Base-by-base conservation (phyloP, 2,888 invertebrate genomes). In the Palloptera scutellata region DNA sequence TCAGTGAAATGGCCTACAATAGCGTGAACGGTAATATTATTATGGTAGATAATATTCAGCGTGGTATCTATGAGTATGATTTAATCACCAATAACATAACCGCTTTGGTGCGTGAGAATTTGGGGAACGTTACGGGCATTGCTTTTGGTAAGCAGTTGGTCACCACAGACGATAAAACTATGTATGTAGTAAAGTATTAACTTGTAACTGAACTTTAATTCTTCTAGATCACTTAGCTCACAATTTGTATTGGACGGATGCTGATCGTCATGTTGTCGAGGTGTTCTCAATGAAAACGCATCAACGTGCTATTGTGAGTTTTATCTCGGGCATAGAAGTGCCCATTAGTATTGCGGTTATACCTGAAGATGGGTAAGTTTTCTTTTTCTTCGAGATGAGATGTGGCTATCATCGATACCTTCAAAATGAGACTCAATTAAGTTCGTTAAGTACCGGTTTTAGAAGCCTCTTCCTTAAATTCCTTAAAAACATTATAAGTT, bases 191-290 rank as follows among this genome's bases (percentile, higher is more conserved):
- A 6, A 30, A 30, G 2, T 58, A 42, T 42, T 13, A n/a, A 42
- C 13, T 6, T 12, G 12, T 17, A 17, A 17, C 2, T n/a, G 12
- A 40, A 13, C 45, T 1, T 54, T 13, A 61, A 53, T 64, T 40
- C 41, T 78, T 76, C 0, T 77, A 91, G 94, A 95, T 85, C 87
- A 89, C 73, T 85, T 89, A 10, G 89, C 91, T 0, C 90, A 92
- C 69, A 91, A 90, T 72, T 82, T 95, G 0, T 95, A 94, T 81
- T 89, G 92, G 86, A 85, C 90, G 66, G 92, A 95, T 80, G 85
- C 86, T 0, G 87, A 87, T 0, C 87, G 88, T 12, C 87, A 87
- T 63, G 87, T 88, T 0, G 84, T 95, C 1, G 93, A 93, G 79
- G 89, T 89, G 2, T 79, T 90, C 12, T 92, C 90, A 0, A 75